These are phyloP conservation scores for Sakesphorus luctuosus DNA, from an alignment of 2,113 vertebrate genomes.

Conservation along the genomic window DNA sequence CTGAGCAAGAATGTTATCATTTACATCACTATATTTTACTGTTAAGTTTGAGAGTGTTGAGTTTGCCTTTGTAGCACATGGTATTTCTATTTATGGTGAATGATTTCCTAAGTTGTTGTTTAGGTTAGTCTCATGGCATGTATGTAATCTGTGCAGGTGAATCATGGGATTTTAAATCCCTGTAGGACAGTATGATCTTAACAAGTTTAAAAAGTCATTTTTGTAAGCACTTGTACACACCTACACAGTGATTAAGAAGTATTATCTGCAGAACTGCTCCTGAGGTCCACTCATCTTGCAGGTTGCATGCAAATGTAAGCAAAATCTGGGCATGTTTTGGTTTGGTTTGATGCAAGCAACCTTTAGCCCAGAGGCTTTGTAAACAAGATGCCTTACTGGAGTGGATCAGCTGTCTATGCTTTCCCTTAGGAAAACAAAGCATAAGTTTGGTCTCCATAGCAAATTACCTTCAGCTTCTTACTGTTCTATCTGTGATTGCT, in stretches of 20 bases:
- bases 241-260: background rate
- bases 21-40: background rate
- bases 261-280: background rate
- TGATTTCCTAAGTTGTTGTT: background rate
- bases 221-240: background rate
- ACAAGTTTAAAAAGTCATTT: background rate
- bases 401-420: background rate
- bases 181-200: background rate
- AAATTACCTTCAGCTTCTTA: background rate
- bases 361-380: background rate
- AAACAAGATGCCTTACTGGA: background rate
- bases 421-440: background rate
- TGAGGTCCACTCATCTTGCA: background rate
- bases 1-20: background rate
- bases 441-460: background rate
- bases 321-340: background rate
- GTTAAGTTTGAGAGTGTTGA: background rate
- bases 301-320: background rate
- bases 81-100: background rate
- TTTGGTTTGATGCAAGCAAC: background rate
- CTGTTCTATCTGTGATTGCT: background rate
- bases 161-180: background rate
- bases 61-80: background rate
- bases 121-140: background rate
- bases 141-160: background rate